These are phyloP conservation scores for Trididemnum clinides DNA, from an alignment of 23 tunicate genomes.

Conservation along the genomic window DNA sequence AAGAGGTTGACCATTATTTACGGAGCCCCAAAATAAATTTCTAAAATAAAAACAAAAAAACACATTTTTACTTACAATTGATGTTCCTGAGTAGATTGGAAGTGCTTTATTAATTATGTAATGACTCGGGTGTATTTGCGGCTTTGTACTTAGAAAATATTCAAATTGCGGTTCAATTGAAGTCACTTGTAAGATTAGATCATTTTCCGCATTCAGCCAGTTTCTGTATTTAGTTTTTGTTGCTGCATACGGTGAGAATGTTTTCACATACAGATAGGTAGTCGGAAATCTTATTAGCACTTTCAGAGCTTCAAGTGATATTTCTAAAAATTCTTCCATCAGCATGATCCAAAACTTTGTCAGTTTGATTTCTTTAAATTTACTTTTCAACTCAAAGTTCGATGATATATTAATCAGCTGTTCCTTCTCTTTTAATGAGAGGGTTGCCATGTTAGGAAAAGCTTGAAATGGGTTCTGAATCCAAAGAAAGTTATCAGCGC, in stretches of 20 bases:
- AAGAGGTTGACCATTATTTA: slow-evolving; percentile 23
- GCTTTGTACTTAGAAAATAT: slow-evolving; percentile 9
- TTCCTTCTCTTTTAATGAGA: slow-evolving; percentile 15
- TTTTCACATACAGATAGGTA: slow-evolving; percentile 19
- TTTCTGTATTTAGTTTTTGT: slow-evolving; percentile 9
- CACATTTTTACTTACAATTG: slow-evolving; percentile 13
- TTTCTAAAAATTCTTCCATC: slow-evolving; percentile 33
- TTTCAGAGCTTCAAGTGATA: slow-evolving; percentile 23
- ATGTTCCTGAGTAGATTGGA: slow-evolving; percentile 14
- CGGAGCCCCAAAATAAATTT: not conserved
- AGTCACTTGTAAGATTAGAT: slow-evolving; percentile 25
- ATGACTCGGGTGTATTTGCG: slow-evolving; percentile 29
- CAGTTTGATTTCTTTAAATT: slow-evolving; percentile 13
- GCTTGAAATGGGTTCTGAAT: slow-evolving; percentile 35
- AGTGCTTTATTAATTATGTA: slow-evolving; percentile 25
- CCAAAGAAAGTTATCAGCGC: slow-evolving; percentile 15
- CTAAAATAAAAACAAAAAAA: slow-evolving; percentile 7
- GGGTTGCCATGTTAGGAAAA: slow-evolving; percentile 31
- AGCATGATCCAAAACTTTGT: slow-evolving; percentile 30
- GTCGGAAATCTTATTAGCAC: slow-evolving; percentile 30
- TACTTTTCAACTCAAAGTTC: slow-evolving; percentile 30
- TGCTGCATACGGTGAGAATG: slow-evolving; percentile 18
- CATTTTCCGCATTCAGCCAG: slow-evolving; percentile 15
- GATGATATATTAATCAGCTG: slow-evolving; percentile 21
- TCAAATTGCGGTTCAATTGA: slow-evolving; percentile 31